Evolutionary conservation across 2,113 vertebrate genomes (phyloP).

Genomic region (Cyphomyrus discorhynchus): DNA sequence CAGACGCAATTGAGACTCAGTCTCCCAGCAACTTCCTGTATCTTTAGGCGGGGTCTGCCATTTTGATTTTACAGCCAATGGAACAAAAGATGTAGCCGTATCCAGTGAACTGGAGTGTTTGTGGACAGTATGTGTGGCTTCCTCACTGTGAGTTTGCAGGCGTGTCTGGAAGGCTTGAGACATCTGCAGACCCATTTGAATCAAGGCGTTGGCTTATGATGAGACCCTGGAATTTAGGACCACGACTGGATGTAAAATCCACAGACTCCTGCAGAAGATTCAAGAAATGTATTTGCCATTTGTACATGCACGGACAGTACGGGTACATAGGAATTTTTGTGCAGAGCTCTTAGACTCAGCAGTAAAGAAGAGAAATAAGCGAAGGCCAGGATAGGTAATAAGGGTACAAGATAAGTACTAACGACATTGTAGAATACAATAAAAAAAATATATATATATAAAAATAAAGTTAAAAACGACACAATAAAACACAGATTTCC

Average conservation of each 20-base stretch:
- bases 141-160: neutral
- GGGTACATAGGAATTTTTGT: too few relatives aligned
- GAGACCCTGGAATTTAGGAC: slow-evolving; percentile 7
- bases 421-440: too few relatives aligned
- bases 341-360: too few relatives aligned
- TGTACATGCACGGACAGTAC: too few relatives aligned
- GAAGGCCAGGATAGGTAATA: too few relatives aligned
- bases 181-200: neutral
- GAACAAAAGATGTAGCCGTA: slow-evolving; percentile 2
- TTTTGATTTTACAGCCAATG: slow-evolving; percentile 24
- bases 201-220: slow-evolving; percentile 17
- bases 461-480: too few relatives aligned
- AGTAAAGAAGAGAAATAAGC: too few relatives aligned
- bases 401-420: too few relatives aligned
- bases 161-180: neutral
- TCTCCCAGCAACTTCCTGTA: slow-evolving; percentile 32
- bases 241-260: neutral
- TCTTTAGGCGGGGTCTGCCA: slow-evolving; percentile 23
- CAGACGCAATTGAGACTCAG: slow-evolving; percentile 47
- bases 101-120: neutral
- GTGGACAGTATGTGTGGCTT: neutral
- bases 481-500: too few relatives aligned
- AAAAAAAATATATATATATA: too few relatives aligned
- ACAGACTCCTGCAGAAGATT: neutral
- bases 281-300: too few relatives aligned